Evolutionary conservation across 2,888 invertebrate species (phyloP), one percentile per base, ranked within the genome.

Genomic region (Pachliopta kotzebuea): DNA sequence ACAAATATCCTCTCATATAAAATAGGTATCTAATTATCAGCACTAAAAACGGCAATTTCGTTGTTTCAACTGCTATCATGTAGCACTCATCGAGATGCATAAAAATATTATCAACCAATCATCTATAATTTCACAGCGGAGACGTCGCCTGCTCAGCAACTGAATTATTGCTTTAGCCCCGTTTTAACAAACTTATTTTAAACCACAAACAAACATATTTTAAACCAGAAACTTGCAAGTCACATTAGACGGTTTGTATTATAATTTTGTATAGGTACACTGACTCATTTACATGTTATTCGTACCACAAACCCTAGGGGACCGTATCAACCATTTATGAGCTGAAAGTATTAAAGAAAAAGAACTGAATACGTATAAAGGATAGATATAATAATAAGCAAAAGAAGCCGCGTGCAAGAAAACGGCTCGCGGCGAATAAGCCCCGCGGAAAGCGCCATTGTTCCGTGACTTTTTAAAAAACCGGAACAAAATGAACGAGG

Each of bases 271-370:
- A 82, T 79, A 80, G 77, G 75, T 78, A 80, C 74, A 81, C 78
- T 74, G 76, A 83, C 86, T 91, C 88, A 90, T 90, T 91, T 90
- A 88, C 90, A 91, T 91, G 89, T 89, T 91, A 90, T 90, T 91
- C 83, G 88, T 83, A 83, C 81, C 83, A 84, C 82, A 84, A 83
- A 86, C 90, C 88, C 88, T 84, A 86, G 87, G 90, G 90, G 88
- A 84, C 87, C 84, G 85, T 88, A 89, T 87, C 90, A 89, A 80
- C 84, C 90, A 89, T 90, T 90, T 91, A 90, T 89, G 90, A 90
- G 87, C 88, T 78, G 84, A 87, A 90, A 90, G 88, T 90, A 91
- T 89, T 89, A 91, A 89, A 89, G 87, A 88, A 89, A 88, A 85
- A 86, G 85, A 86, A 89, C 89, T 84, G 85, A 86, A 78, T 85